Conservation (phyloP, 2,888 invertebrate species). For the Brenthis daphne region DNA sequence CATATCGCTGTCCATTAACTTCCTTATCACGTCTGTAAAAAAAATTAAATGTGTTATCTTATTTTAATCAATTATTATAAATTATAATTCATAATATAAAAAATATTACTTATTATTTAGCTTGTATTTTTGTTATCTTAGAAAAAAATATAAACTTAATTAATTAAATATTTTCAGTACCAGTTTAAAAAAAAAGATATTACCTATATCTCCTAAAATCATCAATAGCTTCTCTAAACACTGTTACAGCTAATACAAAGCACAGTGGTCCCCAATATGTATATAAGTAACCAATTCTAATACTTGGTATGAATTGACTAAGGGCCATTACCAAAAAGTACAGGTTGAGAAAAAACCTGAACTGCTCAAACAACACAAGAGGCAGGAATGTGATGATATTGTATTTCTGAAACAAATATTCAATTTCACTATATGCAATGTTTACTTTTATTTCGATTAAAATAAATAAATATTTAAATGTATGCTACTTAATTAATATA, state of each 20-base stretch:
- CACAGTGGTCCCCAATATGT: conserved; percentile 99
- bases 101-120: no score
- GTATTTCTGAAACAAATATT: conserved; percentile 90
- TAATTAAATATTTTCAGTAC: no score
- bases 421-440: background rate
- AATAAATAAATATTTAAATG: no score
- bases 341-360: conserved; percentile 98
- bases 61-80: background rate
- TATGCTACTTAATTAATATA: background rate
- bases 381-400: conserved; percentile 95
- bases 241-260: conserved; percentile 97
- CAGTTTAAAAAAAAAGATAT: no score
- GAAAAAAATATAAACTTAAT: no score
- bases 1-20: conserved; percentile 97
- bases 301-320: conserved; percentile 98
- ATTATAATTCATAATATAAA: no score
- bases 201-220: conserved; percentile 93
- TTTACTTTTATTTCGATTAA: background rate
- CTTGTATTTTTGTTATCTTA: no score
- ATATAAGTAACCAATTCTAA: conserved; percentile 97
- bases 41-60: background rate
- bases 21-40: conserved; percentile 92
- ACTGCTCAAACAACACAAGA: conserved; percentile 97
- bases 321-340: conserved; percentile 99
- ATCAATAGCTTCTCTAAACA: conserved; percentile 98